Percentiles rank a stretch among this genome's conserved stretches.
phyloP scores from a whole-genome alignment of 2,797 vertebrate genomes.

The Tapirus indicus region DNA sequence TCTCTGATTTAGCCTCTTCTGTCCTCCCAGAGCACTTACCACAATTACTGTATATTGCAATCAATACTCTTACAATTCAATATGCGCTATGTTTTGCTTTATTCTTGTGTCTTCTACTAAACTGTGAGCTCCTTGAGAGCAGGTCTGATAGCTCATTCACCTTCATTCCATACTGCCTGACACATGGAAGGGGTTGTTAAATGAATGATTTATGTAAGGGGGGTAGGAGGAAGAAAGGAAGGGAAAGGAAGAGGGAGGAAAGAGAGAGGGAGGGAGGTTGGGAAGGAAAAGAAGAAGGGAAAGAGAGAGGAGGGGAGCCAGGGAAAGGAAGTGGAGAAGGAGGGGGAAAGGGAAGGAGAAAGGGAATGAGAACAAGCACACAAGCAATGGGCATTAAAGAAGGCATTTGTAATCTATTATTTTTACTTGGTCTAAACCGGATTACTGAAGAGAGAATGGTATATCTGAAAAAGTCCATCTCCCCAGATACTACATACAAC shows the following conservation, averaged over 20 bases:
- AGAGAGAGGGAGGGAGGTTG: not conserved
- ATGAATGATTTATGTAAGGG: constrained; percentile 8
- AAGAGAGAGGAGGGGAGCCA: not conserved
- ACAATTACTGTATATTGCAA: not conserved
- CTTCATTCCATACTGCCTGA: not conserved
- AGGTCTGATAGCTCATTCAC: not conserved
- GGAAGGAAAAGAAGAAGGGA: not conserved
- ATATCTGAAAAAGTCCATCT: not conserved
- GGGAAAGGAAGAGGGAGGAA: not conserved
- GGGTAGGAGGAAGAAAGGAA: too few species aligned
- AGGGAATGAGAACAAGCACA: not conserved
- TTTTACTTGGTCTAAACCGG: not conserved
- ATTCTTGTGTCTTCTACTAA: constrained; percentile 1
- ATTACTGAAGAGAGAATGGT: not conserved
- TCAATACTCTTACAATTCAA: not conserved
- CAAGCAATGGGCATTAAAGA: not conserved
- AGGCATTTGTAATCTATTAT: not conserved
- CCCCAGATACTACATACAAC: not conserved
- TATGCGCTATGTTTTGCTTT: not conserved
- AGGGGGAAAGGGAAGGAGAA: not conserved
- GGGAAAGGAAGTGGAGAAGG: not conserved
- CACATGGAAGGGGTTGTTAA: not conserved
- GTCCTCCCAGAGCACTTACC: not conserved
- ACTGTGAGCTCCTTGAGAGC: not conserved
- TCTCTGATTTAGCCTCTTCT: constrained; percentile 37